These are phyloP conservation scores for Hydrotaea diabolus DNA, from an alignment of 2,888 invertebrate species.

Conservation along the genomic window DNA sequence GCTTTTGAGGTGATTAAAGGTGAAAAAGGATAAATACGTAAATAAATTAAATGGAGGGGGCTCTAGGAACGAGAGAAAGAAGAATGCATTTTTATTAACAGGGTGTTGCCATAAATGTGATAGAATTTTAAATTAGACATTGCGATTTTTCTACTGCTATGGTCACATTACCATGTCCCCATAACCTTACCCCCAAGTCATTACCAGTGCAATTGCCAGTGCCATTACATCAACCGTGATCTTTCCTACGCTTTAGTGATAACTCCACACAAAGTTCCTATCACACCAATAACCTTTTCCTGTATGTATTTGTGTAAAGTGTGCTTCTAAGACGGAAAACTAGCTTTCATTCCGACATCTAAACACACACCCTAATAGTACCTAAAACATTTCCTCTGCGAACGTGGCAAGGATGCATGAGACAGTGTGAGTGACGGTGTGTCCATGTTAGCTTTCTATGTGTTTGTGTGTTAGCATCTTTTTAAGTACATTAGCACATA, in stretches of 20 bases:
- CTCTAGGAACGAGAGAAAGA: conserved; percentile 9
- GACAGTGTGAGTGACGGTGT: neutral
- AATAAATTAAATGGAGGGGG: conserved; percentile 30
- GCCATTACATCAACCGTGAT: too few species aligned
- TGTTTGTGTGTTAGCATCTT: conserved; percentile 23
- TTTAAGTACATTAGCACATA: conserved; percentile 42
- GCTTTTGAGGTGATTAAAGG: conserved; percentile 33
- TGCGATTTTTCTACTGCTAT: too few species aligned
- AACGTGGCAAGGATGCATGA: conserved; percentile 7
- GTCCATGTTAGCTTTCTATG: neutral
- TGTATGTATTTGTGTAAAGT: neutral
- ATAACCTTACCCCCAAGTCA: too few species aligned
- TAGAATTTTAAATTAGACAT: too few species aligned
- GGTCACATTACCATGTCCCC: too few species aligned
- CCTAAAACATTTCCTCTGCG: conserved; percentile 15
- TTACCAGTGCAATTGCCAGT: too few species aligned
- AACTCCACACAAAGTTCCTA: too few species aligned
- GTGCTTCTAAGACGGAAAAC: conserved; percentile 14
- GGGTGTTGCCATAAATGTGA: neutral
- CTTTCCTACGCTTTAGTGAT: too few species aligned
- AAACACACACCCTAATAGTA: conserved; percentile 25
- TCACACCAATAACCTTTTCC: neutral
- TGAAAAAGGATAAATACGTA: conserved; percentile 40
- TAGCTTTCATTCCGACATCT: conserved; percentile 20
- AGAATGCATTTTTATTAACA: neutral